Percentiles rank a stretch among this genome's conserved stretches.
Evolutionary conservation across 2,113 vertebrate species (phyloP).

Genomic region (Pollachius pollachius): DNA sequence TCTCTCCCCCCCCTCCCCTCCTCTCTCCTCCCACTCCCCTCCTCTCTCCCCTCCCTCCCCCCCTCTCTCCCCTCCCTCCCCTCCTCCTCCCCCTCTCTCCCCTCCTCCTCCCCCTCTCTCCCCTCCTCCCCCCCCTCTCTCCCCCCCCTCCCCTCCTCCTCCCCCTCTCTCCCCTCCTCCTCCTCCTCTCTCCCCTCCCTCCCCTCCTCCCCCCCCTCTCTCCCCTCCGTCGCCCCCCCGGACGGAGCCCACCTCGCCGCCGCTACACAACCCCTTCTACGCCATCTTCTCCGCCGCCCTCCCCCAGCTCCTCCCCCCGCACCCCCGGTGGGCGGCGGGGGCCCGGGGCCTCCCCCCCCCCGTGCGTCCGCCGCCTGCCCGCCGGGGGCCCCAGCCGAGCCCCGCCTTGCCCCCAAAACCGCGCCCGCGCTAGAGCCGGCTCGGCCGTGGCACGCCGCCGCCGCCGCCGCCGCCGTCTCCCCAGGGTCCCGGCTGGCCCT

Average conservation of each 20-base stretch:
- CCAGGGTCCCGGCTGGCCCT: slow-evolving; percentile 27
- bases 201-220: neutral
- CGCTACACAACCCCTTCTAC: neutral
- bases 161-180: slow-evolving; percentile 12
- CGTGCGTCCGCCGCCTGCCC: slow-evolving; percentile 39
- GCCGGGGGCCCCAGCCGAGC: slow-evolving; percentile 37
- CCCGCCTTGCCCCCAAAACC: neutral
- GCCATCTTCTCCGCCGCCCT: too few species aligned
- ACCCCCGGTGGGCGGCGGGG: neutral
- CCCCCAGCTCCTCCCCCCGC: slow-evolving; percentile 18
- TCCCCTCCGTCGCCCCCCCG: slow-evolving; percentile 30
- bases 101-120: neutral
- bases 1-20: neutral
- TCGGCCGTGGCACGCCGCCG: slow-evolving; percentile 2
- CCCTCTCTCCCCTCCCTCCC: too few species aligned
- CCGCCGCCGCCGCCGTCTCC: slow-evolving; percentile 24
- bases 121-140: neutral
- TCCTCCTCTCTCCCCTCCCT: neutral
- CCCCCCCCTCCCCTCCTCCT: slow-evolving; percentile 29
- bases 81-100: slow-evolving; percentile 33
- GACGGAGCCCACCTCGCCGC: slow-evolving; percentile 20
- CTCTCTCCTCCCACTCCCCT: neutral
- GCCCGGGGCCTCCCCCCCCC: slow-evolving; percentile 54
- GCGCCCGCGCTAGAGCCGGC: slow-evolving; percentile 18
- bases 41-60: slow-evolving; percentile 4